A percentile compares a stretch with the other conserved stretches of the same genome.
These are phyloP conservation scores for Illadopsis cleaveri DNA, from an alignment of 2,113 vertebrate species.

Conservation along the genomic window DNA sequence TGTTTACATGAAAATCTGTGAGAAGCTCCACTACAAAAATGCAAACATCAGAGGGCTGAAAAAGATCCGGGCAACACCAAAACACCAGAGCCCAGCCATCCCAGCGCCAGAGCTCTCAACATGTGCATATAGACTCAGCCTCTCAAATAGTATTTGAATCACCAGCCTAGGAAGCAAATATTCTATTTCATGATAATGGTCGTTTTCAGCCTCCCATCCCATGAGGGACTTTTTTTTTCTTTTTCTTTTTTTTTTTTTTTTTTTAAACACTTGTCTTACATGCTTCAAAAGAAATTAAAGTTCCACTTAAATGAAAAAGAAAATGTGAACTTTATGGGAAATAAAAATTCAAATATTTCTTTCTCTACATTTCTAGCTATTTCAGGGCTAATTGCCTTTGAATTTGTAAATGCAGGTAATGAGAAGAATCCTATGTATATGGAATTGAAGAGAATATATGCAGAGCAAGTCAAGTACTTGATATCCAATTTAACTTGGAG, in stretches of 20 bases:
- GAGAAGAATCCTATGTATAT: slow-evolving; percentile 39
- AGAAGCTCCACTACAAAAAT: no score
- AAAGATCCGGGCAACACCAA: neutral
- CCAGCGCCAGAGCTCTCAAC: neutral
- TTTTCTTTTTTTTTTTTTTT: neutral
- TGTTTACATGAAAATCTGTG: no score
- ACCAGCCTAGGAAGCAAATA: neutral
- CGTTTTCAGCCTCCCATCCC: neutral
- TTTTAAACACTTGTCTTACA: neutral
- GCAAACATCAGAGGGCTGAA: no score
- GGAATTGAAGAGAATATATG: slow-evolving; percentile 26
- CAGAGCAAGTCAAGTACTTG: slow-evolving; percentile 22
- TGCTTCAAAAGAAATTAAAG: slow-evolving; percentile 58
- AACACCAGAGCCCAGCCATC: neutral
- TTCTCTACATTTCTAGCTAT: slow-evolving; percentile 53
- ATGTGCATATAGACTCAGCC: neutral
- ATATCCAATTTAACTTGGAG: slow-evolving; percentile 42
- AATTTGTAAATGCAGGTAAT: slow-evolving; percentile 70
- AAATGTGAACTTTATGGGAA: slow-evolving; percentile 35
- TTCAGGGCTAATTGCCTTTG: slow-evolving; percentile 68
- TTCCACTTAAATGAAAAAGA: slow-evolving; percentile 21
- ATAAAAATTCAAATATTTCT: slow-evolving; percentile 43
- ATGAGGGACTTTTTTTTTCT: neutral
- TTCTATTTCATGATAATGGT: neutral
- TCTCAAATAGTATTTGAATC: neutral